Base-by-base conservation (phyloP, 2,113 vertebrate genomes). In the Prunella himalayana region DNA sequence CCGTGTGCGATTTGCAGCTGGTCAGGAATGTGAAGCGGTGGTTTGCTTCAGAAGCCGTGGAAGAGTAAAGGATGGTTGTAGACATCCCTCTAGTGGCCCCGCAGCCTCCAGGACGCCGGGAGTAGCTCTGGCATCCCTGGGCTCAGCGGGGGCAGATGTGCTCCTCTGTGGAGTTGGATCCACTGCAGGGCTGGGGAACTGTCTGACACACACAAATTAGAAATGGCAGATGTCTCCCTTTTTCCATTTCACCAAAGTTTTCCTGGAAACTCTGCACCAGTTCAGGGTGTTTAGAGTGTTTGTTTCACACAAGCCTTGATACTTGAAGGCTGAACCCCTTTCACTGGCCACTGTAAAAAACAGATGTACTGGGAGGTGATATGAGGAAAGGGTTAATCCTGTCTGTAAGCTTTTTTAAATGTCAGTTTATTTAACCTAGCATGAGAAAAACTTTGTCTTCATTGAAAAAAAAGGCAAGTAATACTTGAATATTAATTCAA, bases 11-110 rank as follows among this genome's bases (percentile, higher is more conserved):
- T n/a, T 75, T 61, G 57, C 61, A 76, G 11, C 10, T 28, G 47
- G 10, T 7, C 15, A 21, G 84, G 53, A 72, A 10, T 11, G n/a
- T 4, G 24, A 7, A 21, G 54, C 1, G 13, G 37, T 27, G 66
- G 16, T 70, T 44, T 25, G 4, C 27, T 18, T 19, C 8, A 8
- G 50, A 5, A 51, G 8, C 14, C 0, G 1, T 15, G 66, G 35
- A 79, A 37, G 37, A 37, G 37, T 37, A 9, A 37, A 87, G 53
- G 79, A 14, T 49, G 92, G 94, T 51, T 82, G 63, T 9, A 84
- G 90, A 88, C 82, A 90, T 61, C 92, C 92, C 91, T 88, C 90
- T 95, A 95, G 94, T 56, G 96, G 95, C 66, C 33, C 37, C 2
- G 2, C 75, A 23, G 84, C 30, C 49, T 37, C 15, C 2, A 19